Evolutionary conservation across 1,140 invertebrate genomes (phyloP).

Genomic region (Tribolium madens): DNA sequence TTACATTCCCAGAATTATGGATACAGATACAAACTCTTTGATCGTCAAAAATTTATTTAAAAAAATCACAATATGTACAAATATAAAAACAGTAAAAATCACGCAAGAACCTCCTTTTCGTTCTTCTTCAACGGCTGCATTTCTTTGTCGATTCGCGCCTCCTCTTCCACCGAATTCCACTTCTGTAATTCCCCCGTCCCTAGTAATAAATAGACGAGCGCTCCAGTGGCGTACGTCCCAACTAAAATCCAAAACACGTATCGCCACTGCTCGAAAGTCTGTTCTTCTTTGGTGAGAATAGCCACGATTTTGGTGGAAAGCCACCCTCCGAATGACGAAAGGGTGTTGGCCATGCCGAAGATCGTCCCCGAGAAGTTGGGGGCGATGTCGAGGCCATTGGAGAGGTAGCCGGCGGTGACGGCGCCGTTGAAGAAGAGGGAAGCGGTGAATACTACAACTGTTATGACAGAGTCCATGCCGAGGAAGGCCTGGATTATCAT

Average conservation of each 20-base stretch:
- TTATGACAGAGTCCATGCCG: constrained; percentile 75
- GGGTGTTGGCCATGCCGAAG: constrained; percentile 90
- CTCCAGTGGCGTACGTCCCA: constrained; percentile 77
- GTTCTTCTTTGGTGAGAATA: constrained; percentile 79
- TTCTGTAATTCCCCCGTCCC: constrained; percentile 79
- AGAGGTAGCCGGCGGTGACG: constrained; percentile 88
- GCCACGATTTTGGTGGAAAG: constrained; percentile 89
- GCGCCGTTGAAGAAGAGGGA: constrained; percentile 86
- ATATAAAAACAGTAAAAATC: constrained; percentile 37
- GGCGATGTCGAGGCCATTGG: constrained; percentile 91
- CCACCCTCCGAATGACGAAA: constrained; percentile 90
- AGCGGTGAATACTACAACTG: constrained; percentile 81
- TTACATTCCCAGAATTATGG: too few relatives aligned
- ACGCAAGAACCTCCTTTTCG: constrained; percentile 56
- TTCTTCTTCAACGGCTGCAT: constrained; percentile 64
- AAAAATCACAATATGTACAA: constrained; percentile 37
- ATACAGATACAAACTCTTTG: background rate
- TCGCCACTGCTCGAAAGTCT: constrained; percentile 83
- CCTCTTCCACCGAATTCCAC: constrained; percentile 70
- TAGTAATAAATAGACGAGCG: constrained; percentile 76
- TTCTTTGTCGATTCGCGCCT: constrained; percentile 61
- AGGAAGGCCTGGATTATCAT: constrained; percentile 80
- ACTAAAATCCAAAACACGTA: constrained; percentile 87
- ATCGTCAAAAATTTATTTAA: constrained; percentile 5
- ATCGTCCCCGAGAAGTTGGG: constrained; percentile 91